These are phyloP conservation scores for Brachypodius melanocephalos DNA, from an alignment of 2,113 vertebrate species.

Conservation along the genomic window DNA sequence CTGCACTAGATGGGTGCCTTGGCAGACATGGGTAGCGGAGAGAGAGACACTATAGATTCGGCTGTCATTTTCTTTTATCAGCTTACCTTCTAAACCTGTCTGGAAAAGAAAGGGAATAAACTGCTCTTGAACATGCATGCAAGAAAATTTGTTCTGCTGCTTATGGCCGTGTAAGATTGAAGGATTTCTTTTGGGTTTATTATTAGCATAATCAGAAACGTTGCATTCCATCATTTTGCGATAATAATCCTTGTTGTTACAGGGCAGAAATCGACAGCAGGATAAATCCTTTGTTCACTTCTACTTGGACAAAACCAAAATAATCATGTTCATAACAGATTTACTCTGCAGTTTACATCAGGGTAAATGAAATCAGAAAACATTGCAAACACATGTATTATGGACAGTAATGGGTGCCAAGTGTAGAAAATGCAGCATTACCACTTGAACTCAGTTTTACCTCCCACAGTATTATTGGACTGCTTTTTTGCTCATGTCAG, in stretches of 20 bases:
- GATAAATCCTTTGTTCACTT: neutral
- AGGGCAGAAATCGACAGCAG: neutral
- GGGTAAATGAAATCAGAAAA: constrained; percentile 6
- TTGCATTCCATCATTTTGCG: neutral
- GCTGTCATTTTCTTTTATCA: constrained; percentile 24
- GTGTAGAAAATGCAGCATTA: neutral
- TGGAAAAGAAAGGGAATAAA: constrained; percentile 28
- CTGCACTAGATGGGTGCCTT: neutral
- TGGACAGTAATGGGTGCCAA: neutral
- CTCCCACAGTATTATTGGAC: neutral
- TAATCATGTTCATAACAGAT: neutral
- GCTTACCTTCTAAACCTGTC: constrained; percentile 37
- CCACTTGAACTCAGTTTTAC: neutral
- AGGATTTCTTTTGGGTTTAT: constrained; percentile 19
- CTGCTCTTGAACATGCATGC: constrained; percentile 15
- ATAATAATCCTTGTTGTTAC: neutral
- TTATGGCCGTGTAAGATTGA: constrained; percentile 8
- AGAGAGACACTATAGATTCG: neutral
- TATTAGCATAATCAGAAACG: constrained; percentile 43
- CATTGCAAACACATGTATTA: neutral
- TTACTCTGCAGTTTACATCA: neutral
- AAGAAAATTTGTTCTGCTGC: constrained; percentile 6
- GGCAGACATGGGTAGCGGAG: neutral
- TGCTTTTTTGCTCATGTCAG: neutral
- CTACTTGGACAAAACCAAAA: neutral